Conservation (phyloP, 2,113 vertebrate genomes). For the Ivindomyrus marchei region DNA sequence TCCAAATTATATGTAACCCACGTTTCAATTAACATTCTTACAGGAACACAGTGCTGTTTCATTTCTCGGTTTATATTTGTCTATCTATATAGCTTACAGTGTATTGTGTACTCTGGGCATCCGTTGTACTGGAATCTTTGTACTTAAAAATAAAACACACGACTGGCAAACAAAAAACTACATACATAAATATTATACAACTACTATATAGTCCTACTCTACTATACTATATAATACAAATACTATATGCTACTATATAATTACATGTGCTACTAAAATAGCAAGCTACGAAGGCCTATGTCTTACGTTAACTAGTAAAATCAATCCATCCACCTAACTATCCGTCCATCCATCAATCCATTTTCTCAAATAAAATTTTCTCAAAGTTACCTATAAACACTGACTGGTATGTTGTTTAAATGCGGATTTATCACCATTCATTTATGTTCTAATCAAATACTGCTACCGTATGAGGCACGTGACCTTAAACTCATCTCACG, state of each 20-base stretch:
- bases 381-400: not conserved
- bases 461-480: not conserved
- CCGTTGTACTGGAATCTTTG: not conserved
- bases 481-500: not conserved
- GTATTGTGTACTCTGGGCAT: not conserved
- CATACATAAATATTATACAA: not conserved
- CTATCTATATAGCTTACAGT: not conserved
- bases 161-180: not conserved
- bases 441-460: not conserved
- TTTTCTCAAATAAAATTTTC: not conserved
- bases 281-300: not conserved
- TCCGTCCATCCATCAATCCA: too few species aligned
- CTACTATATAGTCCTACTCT: not conserved
- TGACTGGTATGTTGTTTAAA: not conserved
- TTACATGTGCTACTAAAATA: not conserved
- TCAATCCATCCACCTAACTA: too few species aligned
- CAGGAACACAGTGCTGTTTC: not conserved
- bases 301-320: not conserved
- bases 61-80: not conserved
- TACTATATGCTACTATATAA: not conserved
- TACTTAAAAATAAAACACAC: not conserved
- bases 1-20: not conserved
- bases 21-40: not conserved
- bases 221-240: not conserved
- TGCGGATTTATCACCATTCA: not conserved